Evolutionary conservation across 2,113 vertebrate genomes (phyloP).

Genomic region (Psittacus erithacus): DNA sequence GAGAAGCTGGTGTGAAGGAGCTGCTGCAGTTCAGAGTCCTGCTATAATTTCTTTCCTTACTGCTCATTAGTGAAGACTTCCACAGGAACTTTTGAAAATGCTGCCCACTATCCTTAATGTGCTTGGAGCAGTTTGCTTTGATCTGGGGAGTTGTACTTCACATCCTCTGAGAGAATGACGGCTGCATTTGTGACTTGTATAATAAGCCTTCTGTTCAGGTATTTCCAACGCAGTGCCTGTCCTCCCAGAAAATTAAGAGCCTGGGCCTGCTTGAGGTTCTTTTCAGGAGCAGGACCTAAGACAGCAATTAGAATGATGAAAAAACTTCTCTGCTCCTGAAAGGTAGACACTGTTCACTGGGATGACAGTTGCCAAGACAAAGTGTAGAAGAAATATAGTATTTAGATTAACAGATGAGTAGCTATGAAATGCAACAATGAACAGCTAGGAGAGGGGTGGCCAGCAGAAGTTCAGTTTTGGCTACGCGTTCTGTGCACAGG

Average conservation of each 20-base stretch:
- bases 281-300: background rate
- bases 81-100: background rate
- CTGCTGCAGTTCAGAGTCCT: rapidly evolving
- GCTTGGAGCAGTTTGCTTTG: background rate
- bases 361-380: background rate
- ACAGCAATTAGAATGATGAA: background rate
- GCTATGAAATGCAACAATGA: background rate
- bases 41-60: background rate
- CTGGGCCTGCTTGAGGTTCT: background rate
- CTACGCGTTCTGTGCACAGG: background rate
- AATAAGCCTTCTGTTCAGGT: background rate
- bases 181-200: background rate
- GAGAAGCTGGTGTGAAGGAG: background rate
- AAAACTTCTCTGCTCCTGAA: background rate
- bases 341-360: background rate
- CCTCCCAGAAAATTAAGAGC: background rate
- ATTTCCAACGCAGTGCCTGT: background rate
- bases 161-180: background rate
- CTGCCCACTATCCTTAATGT: background rate
- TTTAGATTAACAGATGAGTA: background rate
- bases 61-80: background rate
- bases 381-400: background rate
- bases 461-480: background rate
- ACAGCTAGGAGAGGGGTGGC: background rate
- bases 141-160: background rate